Conservation (phyloP, 2,888 invertebrate genomes). For the Kryphioiulus occultus region DNA sequence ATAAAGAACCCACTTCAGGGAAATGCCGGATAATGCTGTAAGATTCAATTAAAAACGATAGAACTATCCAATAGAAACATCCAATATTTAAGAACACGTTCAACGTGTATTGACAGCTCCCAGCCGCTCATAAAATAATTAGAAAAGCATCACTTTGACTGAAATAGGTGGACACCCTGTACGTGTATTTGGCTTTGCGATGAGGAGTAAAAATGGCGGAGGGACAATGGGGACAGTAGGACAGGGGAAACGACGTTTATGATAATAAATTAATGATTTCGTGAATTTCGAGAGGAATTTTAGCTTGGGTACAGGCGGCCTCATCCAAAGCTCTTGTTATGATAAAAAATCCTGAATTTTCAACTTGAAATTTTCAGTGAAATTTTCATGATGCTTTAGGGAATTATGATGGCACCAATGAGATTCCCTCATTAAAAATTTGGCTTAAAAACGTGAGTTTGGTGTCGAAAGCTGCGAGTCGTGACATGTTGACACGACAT, state of each 20-base stretch:
- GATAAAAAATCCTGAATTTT: background rate
- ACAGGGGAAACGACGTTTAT: background rate
- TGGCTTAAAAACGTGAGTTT: background rate
- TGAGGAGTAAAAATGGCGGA: conserved; percentile 18
- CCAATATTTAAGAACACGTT: too few relatives aligned
- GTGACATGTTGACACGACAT: background rate
- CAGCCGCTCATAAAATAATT: too few relatives aligned
- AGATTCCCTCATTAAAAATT: background rate
- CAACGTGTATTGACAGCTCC: too few relatives aligned
- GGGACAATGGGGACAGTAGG: background rate
- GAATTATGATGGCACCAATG: background rate
- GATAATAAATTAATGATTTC: conserved; percentile 28
- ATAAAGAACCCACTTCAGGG: too few relatives aligned
- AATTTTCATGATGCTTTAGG: background rate
- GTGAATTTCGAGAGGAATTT: conserved; percentile 4
- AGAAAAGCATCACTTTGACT: too few relatives aligned
- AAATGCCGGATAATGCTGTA: too few relatives aligned
- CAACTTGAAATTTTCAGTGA: background rate
- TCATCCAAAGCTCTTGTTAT: background rate
- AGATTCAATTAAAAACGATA: too few relatives aligned
- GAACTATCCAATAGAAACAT: too few relatives aligned
- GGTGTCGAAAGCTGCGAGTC: background rate
- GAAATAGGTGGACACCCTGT: too few relatives aligned
- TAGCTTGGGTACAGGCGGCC: background rate
- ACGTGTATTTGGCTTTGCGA: background rate